Percentiles rank a stretch among this genome's conserved stretches.
Conservation (phyloP, 2,113 vertebrate species). For the Thymallus thymallus region DNA sequence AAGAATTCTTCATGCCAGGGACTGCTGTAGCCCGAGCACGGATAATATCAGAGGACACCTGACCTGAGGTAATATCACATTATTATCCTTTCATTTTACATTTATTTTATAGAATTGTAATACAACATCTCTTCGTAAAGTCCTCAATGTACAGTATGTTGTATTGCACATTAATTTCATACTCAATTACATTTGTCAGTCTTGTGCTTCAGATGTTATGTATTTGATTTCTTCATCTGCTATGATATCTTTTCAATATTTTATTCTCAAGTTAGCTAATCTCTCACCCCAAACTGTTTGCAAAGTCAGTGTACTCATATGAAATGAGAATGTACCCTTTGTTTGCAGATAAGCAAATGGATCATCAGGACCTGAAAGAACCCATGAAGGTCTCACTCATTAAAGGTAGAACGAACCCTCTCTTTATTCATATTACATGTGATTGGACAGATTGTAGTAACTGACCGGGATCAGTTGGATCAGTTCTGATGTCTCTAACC, state of each 20-base stretch:
- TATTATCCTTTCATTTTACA: background rate
- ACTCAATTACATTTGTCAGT: background rate
- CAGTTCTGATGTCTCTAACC: conserved; percentile 3
- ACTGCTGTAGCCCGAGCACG: conserved; percentile 60
- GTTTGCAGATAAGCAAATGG: conserved; percentile 86
- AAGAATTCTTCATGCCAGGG: conserved; percentile 68
- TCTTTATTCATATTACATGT: background rate
- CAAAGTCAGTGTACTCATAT: background rate
- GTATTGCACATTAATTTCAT: conserved; percentile 6
- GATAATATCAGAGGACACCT: conserved; percentile 40
- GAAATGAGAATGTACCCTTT: conserved; percentile 25
- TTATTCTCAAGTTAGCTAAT: background rate
- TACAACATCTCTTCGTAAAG: background rate
- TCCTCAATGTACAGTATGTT: background rate
- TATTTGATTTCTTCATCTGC: background rate
- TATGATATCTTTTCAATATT: background rate
- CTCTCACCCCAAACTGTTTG: background rate
- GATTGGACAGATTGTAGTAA: conserved; percentile 13
- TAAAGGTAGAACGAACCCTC: conserved; percentile 80
- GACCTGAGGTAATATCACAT: conserved; percentile 57
- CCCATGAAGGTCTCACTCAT: conserved; percentile 85
- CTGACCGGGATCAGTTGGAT: conserved; percentile 41
- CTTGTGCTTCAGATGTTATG: background rate
- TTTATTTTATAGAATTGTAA: background rate
- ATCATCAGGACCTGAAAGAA: conserved; percentile 89